These are phyloP conservation scores for Blennius ocellaris DNA, from an alignment of 2,113 vertebrate genomes.

Conservation along the genomic window DNA sequence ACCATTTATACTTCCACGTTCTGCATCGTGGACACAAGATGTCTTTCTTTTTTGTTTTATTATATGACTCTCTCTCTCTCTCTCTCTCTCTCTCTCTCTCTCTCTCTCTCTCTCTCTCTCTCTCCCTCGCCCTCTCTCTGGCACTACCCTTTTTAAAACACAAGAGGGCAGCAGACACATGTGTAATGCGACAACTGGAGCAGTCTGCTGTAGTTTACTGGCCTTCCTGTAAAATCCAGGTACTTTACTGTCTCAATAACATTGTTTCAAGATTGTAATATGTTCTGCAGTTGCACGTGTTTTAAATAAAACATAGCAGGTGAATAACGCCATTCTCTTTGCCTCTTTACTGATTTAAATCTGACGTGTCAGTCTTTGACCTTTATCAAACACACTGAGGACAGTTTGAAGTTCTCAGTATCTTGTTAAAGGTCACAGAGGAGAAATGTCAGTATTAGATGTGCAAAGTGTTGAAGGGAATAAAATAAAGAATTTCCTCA, in stretches of 20 bases:
- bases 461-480: neutral
- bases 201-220: neutral
- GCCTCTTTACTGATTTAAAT: slow-evolving; percentile 10
- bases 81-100: too few relatives aligned
- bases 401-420: slow-evolving; percentile 34
- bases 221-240: neutral
- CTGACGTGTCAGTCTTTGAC: slow-evolving; percentile 42
- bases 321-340: neutral
- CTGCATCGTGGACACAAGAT: too few relatives aligned
- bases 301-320: neutral
- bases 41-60: too few relatives aligned
- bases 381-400: slow-evolving; percentile 47
- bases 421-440: slow-evolving; percentile 45
- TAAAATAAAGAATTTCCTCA: neutral
- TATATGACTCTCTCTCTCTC: too few relatives aligned
- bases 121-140: too few relatives aligned
- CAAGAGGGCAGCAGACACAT: slow-evolving; percentile 66
- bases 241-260: neutral
- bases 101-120: too few relatives aligned
- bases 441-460: slow-evolving; percentile 5
- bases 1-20: too few relatives aligned
- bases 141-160: slow-evolving; percentile 27
- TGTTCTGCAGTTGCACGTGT: too few relatives aligned
- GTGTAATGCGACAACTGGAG: neutral
- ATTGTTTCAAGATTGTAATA: neutral